phyloP scores from a whole-genome alignment of 2,113 vertebrate species.

The Ptilonorhynchus violaceus region DNA sequence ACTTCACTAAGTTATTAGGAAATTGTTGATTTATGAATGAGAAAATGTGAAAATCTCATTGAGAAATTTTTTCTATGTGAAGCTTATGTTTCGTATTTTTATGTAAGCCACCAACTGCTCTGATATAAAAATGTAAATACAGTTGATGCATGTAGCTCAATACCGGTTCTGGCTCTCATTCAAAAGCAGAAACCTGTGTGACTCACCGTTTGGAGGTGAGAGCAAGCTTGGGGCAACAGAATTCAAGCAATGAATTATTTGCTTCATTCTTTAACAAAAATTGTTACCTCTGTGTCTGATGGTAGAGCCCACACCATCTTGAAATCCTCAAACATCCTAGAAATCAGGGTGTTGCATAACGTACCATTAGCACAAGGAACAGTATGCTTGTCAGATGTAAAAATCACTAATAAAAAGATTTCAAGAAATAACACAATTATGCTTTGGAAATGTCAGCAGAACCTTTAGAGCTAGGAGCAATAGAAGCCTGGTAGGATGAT shows the following conservation, averaged over 20 bases:
- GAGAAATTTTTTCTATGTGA: background rate
- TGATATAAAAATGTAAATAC: background rate
- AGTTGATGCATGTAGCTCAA: background rate
- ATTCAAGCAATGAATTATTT: background rate
- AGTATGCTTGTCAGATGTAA: background rate
- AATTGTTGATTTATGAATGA: background rate
- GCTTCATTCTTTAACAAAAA: background rate
- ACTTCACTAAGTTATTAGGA: background rate
- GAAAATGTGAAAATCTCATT: background rate
- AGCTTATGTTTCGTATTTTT: background rate
- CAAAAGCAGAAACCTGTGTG: background rate
- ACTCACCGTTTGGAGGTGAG: background rate
- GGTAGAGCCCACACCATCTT: background rate
- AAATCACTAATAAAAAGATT: conserved; percentile 13
- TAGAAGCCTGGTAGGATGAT: background rate
- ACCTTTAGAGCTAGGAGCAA: background rate
- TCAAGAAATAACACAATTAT: background rate
- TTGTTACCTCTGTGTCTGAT: background rate
- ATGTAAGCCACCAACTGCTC: background rate
- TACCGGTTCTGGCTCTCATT: background rate
- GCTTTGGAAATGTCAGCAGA: conserved; percentile 6
- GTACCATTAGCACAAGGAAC: background rate
- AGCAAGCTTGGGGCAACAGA: background rate
- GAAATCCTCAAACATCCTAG: background rate
- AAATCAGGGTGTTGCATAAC: background rate